A percentile compares a stretch with the other conserved stretches of the same genome.
phyloP scores from a whole-genome alignment of 2,888 invertebrate species.

The Cataglyphis altisquamis region DNA sequence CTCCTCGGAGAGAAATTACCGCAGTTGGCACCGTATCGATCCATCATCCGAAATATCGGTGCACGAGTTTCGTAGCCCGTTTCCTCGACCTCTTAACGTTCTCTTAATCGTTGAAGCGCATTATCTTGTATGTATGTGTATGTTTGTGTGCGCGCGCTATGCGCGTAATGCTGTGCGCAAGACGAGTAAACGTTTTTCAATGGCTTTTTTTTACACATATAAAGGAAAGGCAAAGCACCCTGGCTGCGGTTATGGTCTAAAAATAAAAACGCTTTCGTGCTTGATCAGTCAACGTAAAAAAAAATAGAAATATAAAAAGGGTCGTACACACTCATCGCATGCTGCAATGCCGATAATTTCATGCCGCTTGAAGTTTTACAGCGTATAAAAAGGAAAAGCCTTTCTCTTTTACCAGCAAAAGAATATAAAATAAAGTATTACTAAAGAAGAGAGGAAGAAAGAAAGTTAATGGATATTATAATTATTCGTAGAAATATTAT shows the following conservation, averaged over 20 bases:
- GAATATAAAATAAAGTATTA: constrained; percentile 9
- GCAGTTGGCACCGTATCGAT: constrained; percentile 60
- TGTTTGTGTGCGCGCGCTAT: neutral
- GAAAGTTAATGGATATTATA: constrained; percentile 38
- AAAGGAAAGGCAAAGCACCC: neutral
- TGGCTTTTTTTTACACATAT: neutral
- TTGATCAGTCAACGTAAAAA: constrained; percentile 18
- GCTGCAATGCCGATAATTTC: constrained; percentile 45
- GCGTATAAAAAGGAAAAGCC: constrained; percentile 13
- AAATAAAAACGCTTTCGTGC: constrained; percentile 38
- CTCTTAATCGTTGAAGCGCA: constrained; percentile 40
- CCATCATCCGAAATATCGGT: constrained; percentile 48
- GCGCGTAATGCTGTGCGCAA: constrained; percentile 25
- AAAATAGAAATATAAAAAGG: constrained; percentile 48
- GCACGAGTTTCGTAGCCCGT: constrained; percentile 32
- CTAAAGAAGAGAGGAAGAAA: neutral
- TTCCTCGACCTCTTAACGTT: constrained; percentile 24
- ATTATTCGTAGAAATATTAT: neutral
- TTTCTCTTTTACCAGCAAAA: constrained; percentile 37
- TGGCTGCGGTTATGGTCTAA: constrained; percentile 26
- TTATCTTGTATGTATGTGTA: constrained; percentile 23
- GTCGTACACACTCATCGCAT: constrained; percentile 18
- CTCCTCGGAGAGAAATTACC: constrained; percentile 34
- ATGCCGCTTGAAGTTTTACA: constrained; percentile 38
- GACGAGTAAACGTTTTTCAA: constrained; percentile 28